These are phyloP conservation scores for Stenotaenia linearis DNA, from an alignment of 2,888 invertebrate genomes.

Conservation along the genomic window DNA sequence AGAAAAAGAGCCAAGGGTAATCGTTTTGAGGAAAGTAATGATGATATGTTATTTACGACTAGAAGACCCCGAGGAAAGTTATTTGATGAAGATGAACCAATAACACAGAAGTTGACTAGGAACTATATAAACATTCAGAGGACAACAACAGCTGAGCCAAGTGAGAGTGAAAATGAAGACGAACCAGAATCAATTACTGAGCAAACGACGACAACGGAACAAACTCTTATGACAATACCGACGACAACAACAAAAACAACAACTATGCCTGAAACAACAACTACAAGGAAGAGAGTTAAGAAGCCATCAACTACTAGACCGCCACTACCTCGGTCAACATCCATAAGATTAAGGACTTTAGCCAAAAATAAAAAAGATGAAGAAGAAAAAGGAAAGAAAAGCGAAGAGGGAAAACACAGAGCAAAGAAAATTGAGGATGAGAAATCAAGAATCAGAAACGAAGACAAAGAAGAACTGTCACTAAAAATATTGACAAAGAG, in stretches of 20 bases:
- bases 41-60: background rate
- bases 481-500: no score
- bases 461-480: background rate
- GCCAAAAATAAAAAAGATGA: background rate
- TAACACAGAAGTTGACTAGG: background rate
- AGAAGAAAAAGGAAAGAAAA: slow-evolving; percentile 14
- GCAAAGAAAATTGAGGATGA: background rate
- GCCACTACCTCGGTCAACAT: background rate
- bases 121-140: slow-evolving; percentile 60
- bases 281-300: background rate
- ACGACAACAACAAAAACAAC: no score
- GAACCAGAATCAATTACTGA: slow-evolving; percentile 36
- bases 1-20: background rate
- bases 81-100: slow-evolving; percentile 27
- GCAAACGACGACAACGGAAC: slow-evolving; percentile 28
- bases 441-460: background rate
- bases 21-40: background rate
- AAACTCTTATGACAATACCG: slow-evolving; percentile 8
- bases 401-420: background rate
- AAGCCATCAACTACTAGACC: background rate
- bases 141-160: slow-evolving; percentile 53
- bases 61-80: slow-evolving; percentile 17
- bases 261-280: background rate
- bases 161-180: slow-evolving; percentile 46
- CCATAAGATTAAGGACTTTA: slow-evolving; percentile 4